phyloP scores from a whole-genome alignment of 2,888 invertebrate species.

The Gari tellinella region DNA sequence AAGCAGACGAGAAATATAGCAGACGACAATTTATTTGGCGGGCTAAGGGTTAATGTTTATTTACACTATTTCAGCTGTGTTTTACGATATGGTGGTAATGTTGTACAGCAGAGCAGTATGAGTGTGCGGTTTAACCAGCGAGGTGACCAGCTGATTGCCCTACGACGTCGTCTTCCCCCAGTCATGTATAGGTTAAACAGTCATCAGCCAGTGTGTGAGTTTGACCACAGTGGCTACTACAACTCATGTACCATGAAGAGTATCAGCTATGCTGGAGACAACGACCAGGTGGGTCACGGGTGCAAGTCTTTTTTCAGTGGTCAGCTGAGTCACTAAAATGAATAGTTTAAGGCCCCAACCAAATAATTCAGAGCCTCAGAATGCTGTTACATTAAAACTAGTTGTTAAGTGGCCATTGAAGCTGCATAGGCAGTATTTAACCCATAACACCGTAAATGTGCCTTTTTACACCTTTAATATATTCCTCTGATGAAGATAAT shows the following conservation, averaged over 20 bases:
- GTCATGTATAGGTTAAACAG: slow-evolving; percentile 90
- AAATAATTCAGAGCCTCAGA: too few species aligned
- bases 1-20: too few species aligned
- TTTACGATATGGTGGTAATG: slow-evolving; percentile 78
- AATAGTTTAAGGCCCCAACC: too few species aligned
- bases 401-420: too few species aligned
- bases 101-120: slow-evolving; percentile 87
- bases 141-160: slow-evolving; percentile 91
- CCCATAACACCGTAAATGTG: too few species aligned
- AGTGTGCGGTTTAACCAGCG: slow-evolving; percentile 94
- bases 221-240: slow-evolving; percentile 96
- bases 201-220: slow-evolving; percentile 91
- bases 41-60: not conserved
- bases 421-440: too few species aligned
- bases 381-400: too few species aligned
- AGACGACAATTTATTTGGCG: too few species aligned
- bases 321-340: too few species aligned
- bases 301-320: too few species aligned
- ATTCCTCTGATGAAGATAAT: too few species aligned
- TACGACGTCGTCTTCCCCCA: slow-evolving; percentile 94
- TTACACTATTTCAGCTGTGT: slow-evolving; percentile 83
- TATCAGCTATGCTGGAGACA: slow-evolving; percentile 95
- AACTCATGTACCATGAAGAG: slow-evolving; percentile 99
- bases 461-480: too few species aligned
- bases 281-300: slow-evolving; percentile 88